A percentile compares a stretch with the other conserved stretches of the same genome.
Evolutionary conservation across 2,888 invertebrate genomes (phyloP).

Genomic region (Thereva nobilitata): DNA sequence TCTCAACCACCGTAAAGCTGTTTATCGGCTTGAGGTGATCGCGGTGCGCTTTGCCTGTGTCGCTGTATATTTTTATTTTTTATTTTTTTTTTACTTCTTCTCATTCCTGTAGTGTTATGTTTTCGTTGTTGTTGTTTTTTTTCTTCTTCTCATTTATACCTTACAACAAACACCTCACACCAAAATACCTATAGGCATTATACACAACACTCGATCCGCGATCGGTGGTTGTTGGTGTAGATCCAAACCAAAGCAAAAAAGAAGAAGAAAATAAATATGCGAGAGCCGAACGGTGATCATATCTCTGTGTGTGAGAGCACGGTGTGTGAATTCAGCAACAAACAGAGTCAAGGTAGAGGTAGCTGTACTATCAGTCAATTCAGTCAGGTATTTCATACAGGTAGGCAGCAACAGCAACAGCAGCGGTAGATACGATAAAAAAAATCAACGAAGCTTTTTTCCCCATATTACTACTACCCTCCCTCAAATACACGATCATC

Average conservation of each 20-base stretch:
- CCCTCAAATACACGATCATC: neutral
- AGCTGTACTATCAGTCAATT: constrained; percentile 43
- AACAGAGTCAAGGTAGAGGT: constrained; percentile 59
- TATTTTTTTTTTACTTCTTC: constrained; percentile 15
- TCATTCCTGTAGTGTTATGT: neutral
- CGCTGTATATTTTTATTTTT: neutral
- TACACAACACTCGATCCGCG: no score
- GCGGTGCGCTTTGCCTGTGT: constrained; percentile 2
- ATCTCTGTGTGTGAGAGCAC: neutral
- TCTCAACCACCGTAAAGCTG: constrained; percentile 32
- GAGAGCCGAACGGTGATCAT: no score
- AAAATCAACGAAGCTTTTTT: neutral
- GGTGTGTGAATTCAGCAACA: constrained; percentile 16
- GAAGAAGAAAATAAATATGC: no score
- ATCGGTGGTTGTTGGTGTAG: no score
- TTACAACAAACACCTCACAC: constrained; percentile 13
- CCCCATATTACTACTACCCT: constrained; percentile 4
- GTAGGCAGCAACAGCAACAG: constrained; percentile 1
- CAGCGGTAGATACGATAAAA: constrained; percentile 11
- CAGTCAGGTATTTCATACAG: constrained; percentile 10
- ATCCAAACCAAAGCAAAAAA: no score
- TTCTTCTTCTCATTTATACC: constrained; percentile 4
- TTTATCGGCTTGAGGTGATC: constrained; percentile 31
- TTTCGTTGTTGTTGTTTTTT: neutral
- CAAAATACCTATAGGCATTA: no score